Base-by-base conservation (phyloP, 2,797 vertebrate species). In the Cheirogaleus major region DNA sequence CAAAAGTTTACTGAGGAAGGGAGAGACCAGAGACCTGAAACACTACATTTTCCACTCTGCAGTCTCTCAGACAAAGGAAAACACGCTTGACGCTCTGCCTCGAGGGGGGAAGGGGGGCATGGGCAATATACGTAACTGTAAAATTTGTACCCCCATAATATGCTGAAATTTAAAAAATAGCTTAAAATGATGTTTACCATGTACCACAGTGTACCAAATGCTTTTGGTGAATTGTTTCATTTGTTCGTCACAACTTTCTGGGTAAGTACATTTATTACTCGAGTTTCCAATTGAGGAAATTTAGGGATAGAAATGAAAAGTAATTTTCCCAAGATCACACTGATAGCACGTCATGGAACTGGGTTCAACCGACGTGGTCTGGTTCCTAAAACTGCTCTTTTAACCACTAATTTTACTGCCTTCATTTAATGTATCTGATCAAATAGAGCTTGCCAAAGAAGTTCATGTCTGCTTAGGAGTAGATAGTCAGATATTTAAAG, bases 401-500 rank as follows among this genome's bases (percentile, higher is more conserved):
- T 85, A 93, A 57, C 63, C 12, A 65, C 48, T 82, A 38, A 61
- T 32, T 92, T 94, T 86, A 80, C n/a, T 76, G 15, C 13, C 73
- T 90, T 79, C 67, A 72, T 88, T 95, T 91, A 45, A 45, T 90
- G 80, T 94, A 75, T 35, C 55, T 84, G 18, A 81, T 84, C 69
- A 95, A 91, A 50, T 38, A 92, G 38, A 93, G 48, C 73, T 87
- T 25, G 5, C 43, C 70, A 94, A 67, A 17, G 93, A 83, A 97
- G 32, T 57, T 89, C 55, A 63, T 63, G 18, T 89, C 65, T 78
- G 63, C 50, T 91, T 96, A 93, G 85, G 50, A 93, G 69, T 38
- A 89, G 45, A 83, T 95, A 65, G 81, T 94, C 88, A 88, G 55
- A 93, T 55, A 81, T 67, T 93, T 63, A 91, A 45, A 90, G 52